Evolutionary conservation across 2,797 vertebrate species (phyloP).

Genomic region (Enteromius viviparus): DNA sequence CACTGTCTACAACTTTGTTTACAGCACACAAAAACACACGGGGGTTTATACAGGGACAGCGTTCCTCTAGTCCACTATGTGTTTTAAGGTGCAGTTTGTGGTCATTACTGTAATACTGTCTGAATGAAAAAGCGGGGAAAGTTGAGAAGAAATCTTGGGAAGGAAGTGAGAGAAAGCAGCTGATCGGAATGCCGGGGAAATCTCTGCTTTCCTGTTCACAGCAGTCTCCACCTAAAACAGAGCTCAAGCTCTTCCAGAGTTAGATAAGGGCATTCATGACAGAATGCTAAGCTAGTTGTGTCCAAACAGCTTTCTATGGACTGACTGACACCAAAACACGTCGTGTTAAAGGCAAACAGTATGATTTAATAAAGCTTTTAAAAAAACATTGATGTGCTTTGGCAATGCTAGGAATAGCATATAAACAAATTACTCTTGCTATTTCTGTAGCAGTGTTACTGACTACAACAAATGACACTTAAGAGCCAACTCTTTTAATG

Average conservation of each 20-base stretch:
- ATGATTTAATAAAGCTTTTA: not conserved
- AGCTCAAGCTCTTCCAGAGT: not conserved
- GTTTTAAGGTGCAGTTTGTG: conserved; percentile 2
- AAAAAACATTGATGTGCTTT: not conserved
- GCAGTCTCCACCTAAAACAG: conserved; percentile 51
- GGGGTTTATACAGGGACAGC: not conserved
- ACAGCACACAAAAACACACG: conserved; percentile 17
- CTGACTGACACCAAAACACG: not conserved
- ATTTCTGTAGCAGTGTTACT: not conserved
- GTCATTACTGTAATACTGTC: not conserved
- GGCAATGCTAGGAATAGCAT: not conserved
- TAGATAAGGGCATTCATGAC: conserved; percentile 13
- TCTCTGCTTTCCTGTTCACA: conserved; percentile 58
- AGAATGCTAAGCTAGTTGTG: conserved; percentile 22
- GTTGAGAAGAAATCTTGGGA: conserved; percentile 19
- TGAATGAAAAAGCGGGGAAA: not conserved
- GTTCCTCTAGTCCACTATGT: not conserved
- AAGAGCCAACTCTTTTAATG: not conserved
- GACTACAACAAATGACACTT: not conserved
- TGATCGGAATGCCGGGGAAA: conserved; percentile 55
- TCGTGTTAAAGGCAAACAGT: not conserved
- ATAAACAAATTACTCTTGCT: not conserved
- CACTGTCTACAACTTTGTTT: conserved; percentile 8
- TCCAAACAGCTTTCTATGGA: not conserved
- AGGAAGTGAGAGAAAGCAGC: conserved; percentile 52